A percentile compares a stretch with the other conserved stretches of the same genome.
phyloP scores from a whole-genome alignment of 2,113 vertebrate genomes.

The Gymnorhina tibicen region DNA sequence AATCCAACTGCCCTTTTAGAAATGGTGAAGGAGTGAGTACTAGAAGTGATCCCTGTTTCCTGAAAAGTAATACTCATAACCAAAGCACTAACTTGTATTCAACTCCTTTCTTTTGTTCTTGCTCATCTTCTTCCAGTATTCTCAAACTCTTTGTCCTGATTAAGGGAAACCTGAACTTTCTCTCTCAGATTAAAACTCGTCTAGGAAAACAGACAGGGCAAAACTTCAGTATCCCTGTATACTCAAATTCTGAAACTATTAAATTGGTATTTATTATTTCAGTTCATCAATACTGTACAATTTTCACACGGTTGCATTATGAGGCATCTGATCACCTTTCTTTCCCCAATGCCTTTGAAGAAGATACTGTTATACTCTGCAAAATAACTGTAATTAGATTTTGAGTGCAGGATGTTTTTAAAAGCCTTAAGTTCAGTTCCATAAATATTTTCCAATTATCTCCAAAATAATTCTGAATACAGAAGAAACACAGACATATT shows the following conservation, averaged over 20 bases:
- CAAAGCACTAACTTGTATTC: background rate
- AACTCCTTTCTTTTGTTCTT: background rate
- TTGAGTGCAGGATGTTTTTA: background rate
- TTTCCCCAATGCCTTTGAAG: background rate
- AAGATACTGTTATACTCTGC: background rate
- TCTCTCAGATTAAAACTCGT: background rate
- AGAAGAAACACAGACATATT: background rate
- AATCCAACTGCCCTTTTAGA: background rate
- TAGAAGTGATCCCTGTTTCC: background rate
- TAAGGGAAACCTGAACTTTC: background rate
- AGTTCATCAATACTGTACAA: background rate
- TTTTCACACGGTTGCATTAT: background rate
- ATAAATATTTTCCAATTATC: background rate
- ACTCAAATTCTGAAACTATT: background rate
- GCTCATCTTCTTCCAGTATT: background rate
- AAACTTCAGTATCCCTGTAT: background rate
- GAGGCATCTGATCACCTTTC: background rate
- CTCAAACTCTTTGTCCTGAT: background rate
- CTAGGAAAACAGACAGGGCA: background rate
- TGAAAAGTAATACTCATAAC: background rate
- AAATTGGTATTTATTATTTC: background rate
- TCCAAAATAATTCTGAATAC: background rate
- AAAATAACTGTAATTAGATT: background rate
- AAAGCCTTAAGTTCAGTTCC: background rate
- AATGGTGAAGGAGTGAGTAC: background rate